Evolutionary conservation across 1,140 invertebrate species (phyloP), one percentile per base, ranked within the genome.

Genomic region (Sesamia nonagrioides): DNA sequence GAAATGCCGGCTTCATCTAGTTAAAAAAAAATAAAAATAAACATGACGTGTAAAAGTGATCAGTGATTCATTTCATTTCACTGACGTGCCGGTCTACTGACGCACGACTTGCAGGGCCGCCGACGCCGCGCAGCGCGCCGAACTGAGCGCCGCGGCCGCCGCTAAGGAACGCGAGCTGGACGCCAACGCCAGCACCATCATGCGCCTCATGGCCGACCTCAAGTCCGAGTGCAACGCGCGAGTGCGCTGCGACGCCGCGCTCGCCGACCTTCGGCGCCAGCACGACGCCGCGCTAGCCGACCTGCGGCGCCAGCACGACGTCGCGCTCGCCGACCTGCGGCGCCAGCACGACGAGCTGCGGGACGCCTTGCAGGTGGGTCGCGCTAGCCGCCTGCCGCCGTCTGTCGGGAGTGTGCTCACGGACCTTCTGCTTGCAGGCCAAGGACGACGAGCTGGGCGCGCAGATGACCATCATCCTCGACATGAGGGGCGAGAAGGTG

Each of bases 401-500:
- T 42, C 45, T 11, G 17, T n/a, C 18, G 45, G 35, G n/a, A n/a
- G 17, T 11, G 13, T 9, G 48, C 76, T 68, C 11, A 17, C 35
- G 35, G 35, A 37, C 61, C 33, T n/a, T 33, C 37, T n/a, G 2
- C 13, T 84, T 87, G n/a, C 81, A 89, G 87, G 83, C 81, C 7
- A 90, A 87, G 79, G 89, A 92, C 35, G 79, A 84, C 2, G 89
- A 90, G 40, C 60, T 88, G 0, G 81, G 86, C 0, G 88, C 87
- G 52, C 84, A 89, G 77, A 88, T 89, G 86, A 79, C 84, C 6
- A 81, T 87, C n/a, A 88, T 91, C 6, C 75, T 86, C 48, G 91
- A 91, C n/a, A 86, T 88, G 77, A 82, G 87, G 58, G 82, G 68
- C n/a, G 89, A 92, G 79, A 91, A 89, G 86, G 87, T 91, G 81